Conservation (phyloP, 2,113 vertebrate species). For the Ramphastos sulfuratus region DNA sequence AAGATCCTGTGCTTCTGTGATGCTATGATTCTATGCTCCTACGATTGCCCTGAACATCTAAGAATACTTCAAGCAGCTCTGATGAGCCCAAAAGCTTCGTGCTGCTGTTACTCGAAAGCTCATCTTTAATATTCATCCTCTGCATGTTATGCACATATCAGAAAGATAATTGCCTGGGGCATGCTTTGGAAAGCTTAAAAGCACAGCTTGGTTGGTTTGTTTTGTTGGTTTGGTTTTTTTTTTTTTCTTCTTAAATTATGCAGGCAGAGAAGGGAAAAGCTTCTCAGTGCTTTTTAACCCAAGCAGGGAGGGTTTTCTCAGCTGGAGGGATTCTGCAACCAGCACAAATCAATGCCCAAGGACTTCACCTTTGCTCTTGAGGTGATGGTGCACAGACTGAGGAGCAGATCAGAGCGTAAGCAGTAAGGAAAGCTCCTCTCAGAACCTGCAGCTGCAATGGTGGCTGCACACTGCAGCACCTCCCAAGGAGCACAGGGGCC, state of each 20-base stretch:
- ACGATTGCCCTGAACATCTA: neutral
- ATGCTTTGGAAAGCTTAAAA: neutral
- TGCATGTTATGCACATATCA: neutral
- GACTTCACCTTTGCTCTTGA: conserved; percentile 38
- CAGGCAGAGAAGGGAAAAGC: neutral
- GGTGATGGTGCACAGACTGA: neutral
- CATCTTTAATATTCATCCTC: neutral
- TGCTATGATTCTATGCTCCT: too few species aligned
- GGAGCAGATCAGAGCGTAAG: conserved; percentile 17
- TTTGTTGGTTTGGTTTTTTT: too few species aligned
- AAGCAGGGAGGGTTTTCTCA: neutral
- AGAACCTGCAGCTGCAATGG: conserved; percentile 56
- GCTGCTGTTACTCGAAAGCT: neutral
- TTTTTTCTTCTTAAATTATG: neutral
- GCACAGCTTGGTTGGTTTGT: neutral
- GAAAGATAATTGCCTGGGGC: neutral
- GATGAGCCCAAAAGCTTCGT: neutral
- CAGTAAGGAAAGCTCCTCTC: conserved; percentile 41
- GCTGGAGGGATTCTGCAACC: neutral
- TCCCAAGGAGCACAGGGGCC: conserved; percentile 61
- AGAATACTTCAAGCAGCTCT: neutral
- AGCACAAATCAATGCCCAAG: neutral
- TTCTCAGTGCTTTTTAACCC: neutral
- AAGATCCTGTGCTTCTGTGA: too few species aligned
- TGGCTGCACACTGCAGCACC: conserved; percentile 54